phyloP scores from a whole-genome alignment of 2,888 invertebrate genomes.

The Chorisops tibialis region DNA sequence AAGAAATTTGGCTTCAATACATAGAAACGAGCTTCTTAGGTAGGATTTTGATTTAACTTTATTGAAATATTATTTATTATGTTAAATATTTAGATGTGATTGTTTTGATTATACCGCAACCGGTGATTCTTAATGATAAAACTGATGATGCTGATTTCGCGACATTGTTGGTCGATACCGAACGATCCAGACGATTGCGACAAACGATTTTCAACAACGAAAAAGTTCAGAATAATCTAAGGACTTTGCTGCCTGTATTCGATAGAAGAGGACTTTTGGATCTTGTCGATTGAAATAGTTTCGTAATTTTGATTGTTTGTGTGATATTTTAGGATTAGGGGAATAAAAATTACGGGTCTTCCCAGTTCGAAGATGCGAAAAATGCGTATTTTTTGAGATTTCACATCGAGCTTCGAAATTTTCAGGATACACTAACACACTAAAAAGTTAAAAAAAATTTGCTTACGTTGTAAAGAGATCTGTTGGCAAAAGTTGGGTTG shows the following conservation, averaged over 20 bases:
- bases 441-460: no score
- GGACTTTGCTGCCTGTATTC: conserved; percentile 1
- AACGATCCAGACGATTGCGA: conserved; percentile 44
- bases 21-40: conserved; percentile 39
- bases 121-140: conserved; percentile 46
- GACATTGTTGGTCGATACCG: conserved; percentile 46
- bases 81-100: conserved; percentile 40
- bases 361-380: background rate
- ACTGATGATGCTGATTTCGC: conserved; percentile 47
- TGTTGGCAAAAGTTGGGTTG: no score
- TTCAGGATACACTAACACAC: no score
- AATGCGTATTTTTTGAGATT: background rate
- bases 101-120: conserved; percentile 40
- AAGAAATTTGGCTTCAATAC: conserved; percentile 37
- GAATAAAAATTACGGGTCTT: background rate
- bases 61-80: background rate
- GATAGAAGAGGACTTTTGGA: conserved; percentile 9
- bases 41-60: conserved; percentile 3
- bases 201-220: conserved; percentile 44
- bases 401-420: no score
- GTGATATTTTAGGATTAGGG: background rate
- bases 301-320: background rate
- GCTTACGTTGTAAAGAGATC: no score
- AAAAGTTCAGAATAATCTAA: conserved; percentile 34
- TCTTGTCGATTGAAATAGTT: background rate